A percentile compares a stretch with the other conserved stretches of the same genome.
Evolutionary conservation across 2,888 invertebrate genomes (phyloP).

Genomic region (Frankliniella fusca): DNA sequence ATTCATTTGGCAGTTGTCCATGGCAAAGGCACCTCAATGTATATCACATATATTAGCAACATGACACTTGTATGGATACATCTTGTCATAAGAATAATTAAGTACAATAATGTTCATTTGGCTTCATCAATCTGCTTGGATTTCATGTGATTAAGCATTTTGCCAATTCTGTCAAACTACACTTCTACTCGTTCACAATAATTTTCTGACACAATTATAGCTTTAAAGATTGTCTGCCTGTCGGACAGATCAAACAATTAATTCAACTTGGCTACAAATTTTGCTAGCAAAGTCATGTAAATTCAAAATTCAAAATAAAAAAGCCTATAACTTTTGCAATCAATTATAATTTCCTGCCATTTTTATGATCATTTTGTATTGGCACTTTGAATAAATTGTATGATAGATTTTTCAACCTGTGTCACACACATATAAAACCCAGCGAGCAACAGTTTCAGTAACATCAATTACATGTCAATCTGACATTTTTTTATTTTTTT

Average conservation of each 20-base stretch:
- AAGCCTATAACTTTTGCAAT: background rate
- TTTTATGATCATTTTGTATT: background rate
- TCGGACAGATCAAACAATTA: too few relatives aligned
- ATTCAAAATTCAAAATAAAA: background rate
- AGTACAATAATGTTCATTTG: slow-evolving; percentile 22
- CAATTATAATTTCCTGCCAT: background rate
- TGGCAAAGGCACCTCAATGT: background rate
- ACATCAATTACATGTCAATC: background rate
- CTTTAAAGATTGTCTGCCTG: too few relatives aligned
- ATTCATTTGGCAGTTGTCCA: background rate
- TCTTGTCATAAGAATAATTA: background rate
- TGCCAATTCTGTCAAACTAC: background rate
- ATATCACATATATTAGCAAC: slow-evolving; percentile 7
- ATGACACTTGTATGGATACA: background rate
- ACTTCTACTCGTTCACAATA: too few relatives aligned
- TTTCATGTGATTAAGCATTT: background rate
- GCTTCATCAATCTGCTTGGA: background rate
- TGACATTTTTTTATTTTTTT: background rate
- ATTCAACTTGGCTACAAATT: background rate
- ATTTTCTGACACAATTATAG: too few relatives aligned
- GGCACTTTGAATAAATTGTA: background rate
- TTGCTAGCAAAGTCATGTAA: background rate
- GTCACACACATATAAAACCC: background rate
- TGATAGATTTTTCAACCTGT: background rate
- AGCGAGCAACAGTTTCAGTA: background rate